A percentile compares a stretch with the other conserved stretches of the same genome.
Conservation (phyloP, 2,113 vertebrate genomes). For the Carollia perspicillata region DNA sequence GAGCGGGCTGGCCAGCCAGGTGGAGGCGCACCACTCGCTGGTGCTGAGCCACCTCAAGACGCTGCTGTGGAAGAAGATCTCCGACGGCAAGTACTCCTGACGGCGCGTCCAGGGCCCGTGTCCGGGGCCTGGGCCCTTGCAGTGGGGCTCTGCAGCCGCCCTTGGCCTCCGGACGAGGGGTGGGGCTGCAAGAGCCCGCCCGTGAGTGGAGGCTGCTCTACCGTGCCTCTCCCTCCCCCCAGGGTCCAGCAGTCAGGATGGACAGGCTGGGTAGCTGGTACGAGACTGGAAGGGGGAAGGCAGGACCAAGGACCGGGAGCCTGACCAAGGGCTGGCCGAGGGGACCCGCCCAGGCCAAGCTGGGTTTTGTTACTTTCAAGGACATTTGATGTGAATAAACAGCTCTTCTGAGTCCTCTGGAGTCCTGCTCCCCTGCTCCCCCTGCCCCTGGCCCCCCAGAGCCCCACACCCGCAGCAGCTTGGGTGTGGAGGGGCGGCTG, state of each 20-base stretch:
- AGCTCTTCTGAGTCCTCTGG: slow-evolving; percentile 65
- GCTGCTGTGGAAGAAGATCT: slow-evolving; percentile 96
- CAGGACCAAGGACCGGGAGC: not conserved
- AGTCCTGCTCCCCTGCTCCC: not conserved
- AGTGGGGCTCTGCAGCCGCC: not conserved
- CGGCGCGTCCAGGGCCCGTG: rapidly evolving
- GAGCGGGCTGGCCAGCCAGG: slow-evolving; percentile 94
- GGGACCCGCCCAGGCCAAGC: not conserved
- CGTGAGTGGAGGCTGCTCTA: not conserved
- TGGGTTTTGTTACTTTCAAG: slow-evolving; percentile 54
- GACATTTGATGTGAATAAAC: slow-evolving; percentile 81
- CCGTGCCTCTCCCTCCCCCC: rapidly evolving
- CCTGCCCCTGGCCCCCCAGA: no score
- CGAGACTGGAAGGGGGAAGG: not conserved
- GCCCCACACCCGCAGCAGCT: rapidly evolving
- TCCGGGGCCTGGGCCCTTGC: rapidly evolving
- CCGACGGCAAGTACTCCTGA: slow-evolving; percentile 94
- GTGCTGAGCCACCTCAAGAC: slow-evolving; percentile 97
- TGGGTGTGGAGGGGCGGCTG: not conserved
- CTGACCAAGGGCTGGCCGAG: slow-evolving; percentile 25
- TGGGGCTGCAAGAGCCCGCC: not conserved
- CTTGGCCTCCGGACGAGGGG: not conserved
- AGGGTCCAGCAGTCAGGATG: not conserved
- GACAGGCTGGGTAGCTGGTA: not conserved
- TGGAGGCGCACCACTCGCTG: slow-evolving; percentile 96